phyloP scores from a whole-genome alignment of 2,113 vertebrate genomes.

The Neolamprologus kungweensis region DNA sequence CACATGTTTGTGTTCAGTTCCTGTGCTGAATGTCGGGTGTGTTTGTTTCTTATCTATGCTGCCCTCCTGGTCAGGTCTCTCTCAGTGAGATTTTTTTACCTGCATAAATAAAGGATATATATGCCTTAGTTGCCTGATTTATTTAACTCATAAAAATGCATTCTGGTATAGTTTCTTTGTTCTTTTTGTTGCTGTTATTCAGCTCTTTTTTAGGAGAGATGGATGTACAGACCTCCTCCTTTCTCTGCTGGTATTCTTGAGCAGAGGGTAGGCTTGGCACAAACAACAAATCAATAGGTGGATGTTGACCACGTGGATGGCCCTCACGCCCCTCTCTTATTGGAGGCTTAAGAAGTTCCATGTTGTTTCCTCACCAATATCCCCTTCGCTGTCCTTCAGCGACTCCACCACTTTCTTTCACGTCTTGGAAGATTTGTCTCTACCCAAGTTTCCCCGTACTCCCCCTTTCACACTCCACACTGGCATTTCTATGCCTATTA shows the following conservation, averaged over 20 bases:
- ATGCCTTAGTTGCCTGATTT: neutral
- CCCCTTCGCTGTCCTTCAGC: neutral
- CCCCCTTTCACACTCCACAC: neutral
- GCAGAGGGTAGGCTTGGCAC: neutral
- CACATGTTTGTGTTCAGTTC: neutral
- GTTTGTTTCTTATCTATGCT: neutral
- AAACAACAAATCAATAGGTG: slow-evolving; percentile 25
- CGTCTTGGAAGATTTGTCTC: neutral
- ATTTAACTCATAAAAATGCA: neutral
- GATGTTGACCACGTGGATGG: neutral
- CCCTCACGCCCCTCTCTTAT: slow-evolving; percentile 6
- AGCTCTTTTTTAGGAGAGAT: neutral
- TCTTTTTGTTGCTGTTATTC: neutral
- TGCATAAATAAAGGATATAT: neutral
- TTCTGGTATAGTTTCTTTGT: neutral
- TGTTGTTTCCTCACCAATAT: neutral
- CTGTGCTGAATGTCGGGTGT: neutral
- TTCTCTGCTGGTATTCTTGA: neutral
- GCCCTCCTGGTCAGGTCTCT: neutral
- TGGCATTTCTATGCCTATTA: neutral
- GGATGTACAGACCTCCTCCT: neutral
- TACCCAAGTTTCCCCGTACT: neutral
- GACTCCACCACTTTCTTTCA: neutral
- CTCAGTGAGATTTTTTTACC: neutral
- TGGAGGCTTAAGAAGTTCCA: slow-evolving; percentile 14